Evolutionary conservation across 53 echinoderm and acorn worm genomes (phyloP).

Genomic region (Patiria pectinifera): DNA sequence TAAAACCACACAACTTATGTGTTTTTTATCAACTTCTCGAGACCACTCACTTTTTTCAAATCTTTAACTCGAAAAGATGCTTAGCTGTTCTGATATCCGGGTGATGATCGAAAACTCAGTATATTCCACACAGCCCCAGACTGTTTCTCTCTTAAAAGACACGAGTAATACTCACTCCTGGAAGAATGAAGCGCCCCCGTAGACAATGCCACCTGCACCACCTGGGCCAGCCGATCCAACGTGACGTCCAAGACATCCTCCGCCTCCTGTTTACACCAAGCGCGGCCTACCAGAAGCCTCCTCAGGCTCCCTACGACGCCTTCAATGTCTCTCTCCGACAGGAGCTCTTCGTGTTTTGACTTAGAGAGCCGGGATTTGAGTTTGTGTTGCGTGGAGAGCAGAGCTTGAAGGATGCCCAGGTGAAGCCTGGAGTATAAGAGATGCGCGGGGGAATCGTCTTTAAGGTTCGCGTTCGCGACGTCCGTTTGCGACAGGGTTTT

Average conservation of each 20-base stretch:
- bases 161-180: conserved; percentile 45
- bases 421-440: conserved; percentile 59
- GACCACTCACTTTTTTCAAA: too few species aligned
- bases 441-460: conserved; percentile 2
- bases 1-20: too few species aligned
- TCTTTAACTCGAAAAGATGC: too few species aligned
- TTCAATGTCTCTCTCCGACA: conserved; percentile 48
- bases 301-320: conserved; percentile 43
- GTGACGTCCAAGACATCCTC: conserved; percentile 39
- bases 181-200: conserved; percentile 54
- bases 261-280: background rate
- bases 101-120: too few species aligned
- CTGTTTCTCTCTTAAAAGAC: background rate
- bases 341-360: conserved; percentile 27
- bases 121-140: too few species aligned
- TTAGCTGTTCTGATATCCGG: too few species aligned
- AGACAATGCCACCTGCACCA: conserved; percentile 64
- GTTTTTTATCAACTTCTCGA: too few species aligned
- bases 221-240: conserved; percentile 70
- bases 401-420: conserved; percentile 63
- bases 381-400: conserved; percentile 48
- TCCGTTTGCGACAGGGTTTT: background rate
- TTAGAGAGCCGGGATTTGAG: conserved; percentile 7
- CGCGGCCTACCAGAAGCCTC: conserved; percentile 13
- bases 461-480: background rate